Base-by-base conservation (phyloP, 2,888 invertebrate genomes). In the Trichopoda pennipes region DNA sequence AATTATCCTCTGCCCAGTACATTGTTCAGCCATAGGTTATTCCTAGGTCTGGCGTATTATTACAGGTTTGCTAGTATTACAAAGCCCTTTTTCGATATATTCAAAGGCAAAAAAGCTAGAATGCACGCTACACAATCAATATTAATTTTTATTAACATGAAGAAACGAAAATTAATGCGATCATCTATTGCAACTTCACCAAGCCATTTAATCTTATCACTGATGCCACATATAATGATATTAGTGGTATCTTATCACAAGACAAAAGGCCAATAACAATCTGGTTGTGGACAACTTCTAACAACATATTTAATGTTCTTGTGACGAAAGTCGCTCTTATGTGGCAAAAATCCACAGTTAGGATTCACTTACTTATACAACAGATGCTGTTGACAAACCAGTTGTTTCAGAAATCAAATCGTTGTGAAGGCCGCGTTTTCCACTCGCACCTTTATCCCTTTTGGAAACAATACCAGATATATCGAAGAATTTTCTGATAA, bases 171-270 rank as follows among this genome's bases (percentile, higher is more conserved):
- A 2, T 49, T n/a, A 49, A 17, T 49, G 49, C 49, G 49, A n/a
- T 49, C 49, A 49, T 49, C 73, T 75, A 78, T 68, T 75, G 74
- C 8, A 60, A 82, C 60, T 82, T 63, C 44, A 63, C 35, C 9
- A 74, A 74, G 32, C 74, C 80, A 10, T 83, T 83, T 21, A 75
- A 78, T 32, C 58, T 78, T n/a, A n/a, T n/a, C n/a, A n/a, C n/a
- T n/a, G n/a, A n/a, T n/a, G n/a, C n/a, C n/a, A n/a, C n/a, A n/a
- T n/a, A n/a, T n/a, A n/a, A n/a, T n/a, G n/a, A n/a, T n/a, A n/a
- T n/a, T n/a, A n/a, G n/a, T n/a, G n/a, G n/a, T n/a, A n/a, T n/a
- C n/a, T n/a, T n/a, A n/a, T n/a, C n/a, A n/a, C n/a, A n/a, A n/a
- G n/a, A n/a, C n/a, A n/a, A n/a, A n/a, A n/a, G n/a, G n/a, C n/a